phyloP scores from a whole-genome alignment of 2,888 invertebrate genomes.

The Pelosia muscerda region DNA sequence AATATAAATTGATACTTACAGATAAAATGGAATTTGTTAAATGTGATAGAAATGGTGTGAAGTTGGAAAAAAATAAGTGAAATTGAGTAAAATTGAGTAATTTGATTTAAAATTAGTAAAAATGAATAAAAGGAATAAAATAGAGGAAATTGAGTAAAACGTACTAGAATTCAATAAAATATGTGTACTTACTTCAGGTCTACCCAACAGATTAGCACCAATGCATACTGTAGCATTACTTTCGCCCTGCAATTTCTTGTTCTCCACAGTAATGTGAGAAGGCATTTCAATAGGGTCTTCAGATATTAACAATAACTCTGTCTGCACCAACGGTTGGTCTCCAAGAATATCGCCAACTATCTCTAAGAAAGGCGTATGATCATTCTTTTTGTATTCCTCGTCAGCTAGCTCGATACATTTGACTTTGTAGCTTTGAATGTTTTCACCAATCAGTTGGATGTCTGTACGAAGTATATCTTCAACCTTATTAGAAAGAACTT shows the following conservation, averaged over 20 bases:
- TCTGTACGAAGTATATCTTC: constrained; percentile 87
- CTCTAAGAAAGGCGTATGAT: constrained; percentile 82
- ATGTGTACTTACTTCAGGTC: constrained; percentile 73
- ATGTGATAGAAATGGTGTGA: no score
- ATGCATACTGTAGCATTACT: constrained; percentile 82
- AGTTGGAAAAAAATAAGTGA: no score
- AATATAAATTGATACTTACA: no score
- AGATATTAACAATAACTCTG: constrained; percentile 87
- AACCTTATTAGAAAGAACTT: constrained; percentile 53
- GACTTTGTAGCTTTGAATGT: constrained; percentile 88
- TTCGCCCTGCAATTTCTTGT: constrained; percentile 87
- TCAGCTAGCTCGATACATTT: constrained; percentile 86
- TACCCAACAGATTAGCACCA: constrained; percentile 83
- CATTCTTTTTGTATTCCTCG: constrained; percentile 81
- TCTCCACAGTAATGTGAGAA: constrained; percentile 85
- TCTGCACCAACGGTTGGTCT: constrained; percentile 90
- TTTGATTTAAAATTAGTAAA: no score
- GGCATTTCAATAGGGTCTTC: constrained; percentile 82
- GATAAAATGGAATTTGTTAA: no score
- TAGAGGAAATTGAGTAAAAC: not conserved
- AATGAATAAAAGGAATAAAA: no score
- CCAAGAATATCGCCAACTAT: constrained; percentile 87
- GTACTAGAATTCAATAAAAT: not conserved
- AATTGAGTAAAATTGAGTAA: no score
- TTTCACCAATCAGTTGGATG: constrained; percentile 92